Conservation (phyloP, 2,888 invertebrate genomes). For the Galeruca laticollis region DNA sequence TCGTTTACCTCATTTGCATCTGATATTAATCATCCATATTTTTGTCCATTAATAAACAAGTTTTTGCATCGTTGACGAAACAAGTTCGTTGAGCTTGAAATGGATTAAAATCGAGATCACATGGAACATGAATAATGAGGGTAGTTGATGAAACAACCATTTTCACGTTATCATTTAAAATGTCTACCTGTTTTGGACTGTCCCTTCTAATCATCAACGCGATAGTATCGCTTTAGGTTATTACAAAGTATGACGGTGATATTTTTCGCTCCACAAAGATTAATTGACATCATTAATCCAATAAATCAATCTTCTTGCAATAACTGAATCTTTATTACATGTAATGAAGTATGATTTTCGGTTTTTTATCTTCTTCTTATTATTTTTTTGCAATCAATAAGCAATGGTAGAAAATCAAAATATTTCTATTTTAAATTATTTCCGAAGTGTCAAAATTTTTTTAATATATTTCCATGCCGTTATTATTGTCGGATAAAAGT, state of each 20-base stretch:
- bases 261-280: neutral
- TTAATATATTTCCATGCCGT: too few species aligned
- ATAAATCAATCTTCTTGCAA: too few species aligned
- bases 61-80: neutral
- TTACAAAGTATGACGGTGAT: neutral
- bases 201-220: neutral
- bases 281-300: too few species aligned
- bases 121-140: conserved; percentile 5
- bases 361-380: too few species aligned
- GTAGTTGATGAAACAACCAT: conserved; percentile 30
- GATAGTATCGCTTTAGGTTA: neutral
- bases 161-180: conserved; percentile 35
- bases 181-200: neutral
- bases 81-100: neutral
- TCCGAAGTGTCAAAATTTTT: too few species aligned
- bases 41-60: neutral
- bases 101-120: neutral
- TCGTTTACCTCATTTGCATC: neutral
- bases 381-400: too few species aligned
- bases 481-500: too few species aligned
- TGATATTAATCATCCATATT: neutral
- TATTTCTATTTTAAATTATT: too few species aligned
- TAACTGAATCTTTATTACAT: too few species aligned
- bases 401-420: too few species aligned
- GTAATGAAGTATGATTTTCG: too few species aligned